Conservation (phyloP, 1,140 invertebrate species). For the Diorhabda carinulata region DNA sequence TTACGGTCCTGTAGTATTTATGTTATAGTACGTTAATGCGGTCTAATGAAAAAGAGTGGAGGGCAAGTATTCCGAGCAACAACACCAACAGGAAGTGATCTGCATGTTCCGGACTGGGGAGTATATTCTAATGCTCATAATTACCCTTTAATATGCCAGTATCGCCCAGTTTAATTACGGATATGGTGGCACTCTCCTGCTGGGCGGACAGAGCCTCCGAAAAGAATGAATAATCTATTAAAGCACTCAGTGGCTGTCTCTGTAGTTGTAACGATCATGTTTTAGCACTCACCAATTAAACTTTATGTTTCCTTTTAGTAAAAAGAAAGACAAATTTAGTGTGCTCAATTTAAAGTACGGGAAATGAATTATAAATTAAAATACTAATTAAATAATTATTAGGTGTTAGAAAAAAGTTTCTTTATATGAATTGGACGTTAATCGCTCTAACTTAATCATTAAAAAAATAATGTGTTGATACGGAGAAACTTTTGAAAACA, state of each 20-base stretch:
- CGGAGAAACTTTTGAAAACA: no score
- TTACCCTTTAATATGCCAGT: slow-evolving; percentile 29
- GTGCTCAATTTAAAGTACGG: no score
- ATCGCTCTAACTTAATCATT: no score
- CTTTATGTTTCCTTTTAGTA: no score
- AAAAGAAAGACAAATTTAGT: no score
- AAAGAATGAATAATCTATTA: slow-evolving; percentile 1
- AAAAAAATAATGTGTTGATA: no score
- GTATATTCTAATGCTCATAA: slow-evolving; percentile 27
- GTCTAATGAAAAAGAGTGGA: slow-evolving; percentile 15
- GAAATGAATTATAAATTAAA: no score
- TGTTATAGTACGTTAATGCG: no score
- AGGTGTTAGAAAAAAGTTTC: no score
- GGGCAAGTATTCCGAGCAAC: background rate
- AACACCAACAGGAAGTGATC: slow-evolving; percentile 22
- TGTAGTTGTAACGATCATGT: background rate
- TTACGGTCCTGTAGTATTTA: no score
- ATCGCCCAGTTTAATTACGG: slow-evolving; percentile 21
- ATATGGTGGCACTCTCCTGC: slow-evolving; percentile 3
- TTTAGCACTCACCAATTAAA: background rate
- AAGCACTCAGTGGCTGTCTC: background rate
- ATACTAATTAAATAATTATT: no score
- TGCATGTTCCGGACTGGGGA: slow-evolving; percentile 23
- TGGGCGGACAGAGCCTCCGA: slow-evolving; percentile 1
- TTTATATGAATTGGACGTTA: no score